Evolutionary conservation across 2,888 invertebrate species (phyloP), one percentile per base, ranked within the genome.

Genomic region (Ptychoptera albimana): DNA sequence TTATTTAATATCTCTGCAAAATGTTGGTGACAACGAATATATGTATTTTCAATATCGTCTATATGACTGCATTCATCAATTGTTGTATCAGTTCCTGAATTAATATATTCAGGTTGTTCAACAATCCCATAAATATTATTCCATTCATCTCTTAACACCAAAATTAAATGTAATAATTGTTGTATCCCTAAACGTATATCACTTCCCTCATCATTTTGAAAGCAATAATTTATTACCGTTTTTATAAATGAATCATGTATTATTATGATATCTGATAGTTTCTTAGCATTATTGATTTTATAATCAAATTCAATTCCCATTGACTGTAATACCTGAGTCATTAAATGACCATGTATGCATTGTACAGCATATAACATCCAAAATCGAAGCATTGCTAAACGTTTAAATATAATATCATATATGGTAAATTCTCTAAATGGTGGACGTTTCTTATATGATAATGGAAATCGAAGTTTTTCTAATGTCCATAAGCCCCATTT

Each of bases 401-500:
- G 63, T 23, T 68, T 61, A 46, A 61, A 54, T n/a, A 60, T 55
- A 38, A 62, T 48, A 30, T 60, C 61, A 4, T 57, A 50, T 46
- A 63, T 54, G 49, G 56, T 57, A 31, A 61, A 50, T 3, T 54
- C 53, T 0, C 53, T 55, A 44, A 57, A 63, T 0, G 58, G 52
- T 12, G 52, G 44, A 2, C 49, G 45, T 1, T 50, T 48, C 12
- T 57, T 57, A 30, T 49, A 50, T 2, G 54, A 54, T 1, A 52
- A 51, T 2, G 60, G 50, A 45, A 71, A 72, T 45, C 54, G 53
- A 11, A 74, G 53, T 49, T 66, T 68, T 50, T 70, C 67, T 37
- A 74, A 53, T 2, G 69, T 64, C 64, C 69, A 70, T 12, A 68
- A 50, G 5, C 71, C 70, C 69, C 71, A 72, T 52, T 73, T 73